Base-by-base conservation (phyloP, 1,140 invertebrate genomes). In the Cotesia typhae region DNA sequence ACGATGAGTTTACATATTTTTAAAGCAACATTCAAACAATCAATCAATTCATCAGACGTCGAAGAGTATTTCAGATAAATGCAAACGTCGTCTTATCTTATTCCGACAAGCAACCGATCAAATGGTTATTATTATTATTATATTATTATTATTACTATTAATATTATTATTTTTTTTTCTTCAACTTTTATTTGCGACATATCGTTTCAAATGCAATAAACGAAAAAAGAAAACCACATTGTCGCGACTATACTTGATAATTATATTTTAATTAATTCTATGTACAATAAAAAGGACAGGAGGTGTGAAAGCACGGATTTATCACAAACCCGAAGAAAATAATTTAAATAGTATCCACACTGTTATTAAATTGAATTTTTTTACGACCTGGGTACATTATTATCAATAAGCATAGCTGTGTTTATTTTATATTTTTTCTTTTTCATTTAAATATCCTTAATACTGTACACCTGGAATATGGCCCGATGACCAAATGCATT, bases 401-500 rank as follows among this genome's bases (percentile, higher is more conserved):
- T 47, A 47, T 9, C 10, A 63, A 72, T 67, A 67, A 67, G 55
- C 55, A 67, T 41, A 73, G 10, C n/a, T 72, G 4, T 60, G 20
- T 41, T 57, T 67, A 28, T 68, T 47, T 10, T 70, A 12, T 38
- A 17, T 57, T 14, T 57, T 57, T n/a, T 28, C 28, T 61, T 59
- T 36, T 35, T 68, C 47, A 28, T 28, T 28, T 28, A 28, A 14
- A 60, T 61, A 53, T 70, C 20, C 71, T 55, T 73, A 73, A 73
- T 73, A 73, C 66, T 73, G 71, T 73, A 73, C 71, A 73, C 59
- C 72, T 65, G 59, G 36, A 65, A 73, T 65, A 37, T 47, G 60
- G 38, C 60, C 66, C 68, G 52, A 41, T 28, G 55, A 72, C 38
- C 57, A 52, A 64, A 67, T 73, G 47, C 66, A 64, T 57, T 52